Conservation (phyloP, 2,888 invertebrate genomes). For the Cosmorhoe ocellata region DNA sequence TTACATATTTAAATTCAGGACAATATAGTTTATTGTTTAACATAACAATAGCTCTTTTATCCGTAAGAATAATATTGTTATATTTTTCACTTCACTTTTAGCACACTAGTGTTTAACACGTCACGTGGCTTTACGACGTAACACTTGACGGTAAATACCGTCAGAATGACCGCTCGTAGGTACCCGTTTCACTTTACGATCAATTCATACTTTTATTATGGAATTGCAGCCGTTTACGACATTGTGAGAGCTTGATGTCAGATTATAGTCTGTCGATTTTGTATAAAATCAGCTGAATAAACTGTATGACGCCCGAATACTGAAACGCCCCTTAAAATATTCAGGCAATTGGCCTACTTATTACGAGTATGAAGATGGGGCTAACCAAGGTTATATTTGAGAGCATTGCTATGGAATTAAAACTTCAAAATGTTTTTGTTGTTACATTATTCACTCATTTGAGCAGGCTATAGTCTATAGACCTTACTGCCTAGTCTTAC, state of each 20-base stretch:
- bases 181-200: constrained; percentile 54
- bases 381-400: no score
- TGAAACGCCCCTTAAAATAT: background rate
- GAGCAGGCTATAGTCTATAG: no score
- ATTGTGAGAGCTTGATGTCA: constrained; percentile 25
- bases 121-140: constrained; percentile 19
- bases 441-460: no score
- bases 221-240: constrained; percentile 29
- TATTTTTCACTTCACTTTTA: constrained; percentile 4
- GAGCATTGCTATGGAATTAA: no score
- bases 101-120: constrained; percentile 7
- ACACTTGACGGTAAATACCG: constrained; percentile 23
- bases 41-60: no score
- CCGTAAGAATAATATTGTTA: background rate
- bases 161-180: constrained; percentile 40
- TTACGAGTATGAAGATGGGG: no score
- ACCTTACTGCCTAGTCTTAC: no score
- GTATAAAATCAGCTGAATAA: constrained; percentile 2
- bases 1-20: no score
- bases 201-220: constrained; percentile 44
- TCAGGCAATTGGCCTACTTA: no score
- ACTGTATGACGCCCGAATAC: no score
- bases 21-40: no score
- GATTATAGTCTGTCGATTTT: constrained; percentile 5
- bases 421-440: no score